Evolutionary conservation across 2,888 invertebrate genomes (phyloP), one percentile per base, ranked within the genome.

Genomic region (Aleiodes leptofemur): DNA sequence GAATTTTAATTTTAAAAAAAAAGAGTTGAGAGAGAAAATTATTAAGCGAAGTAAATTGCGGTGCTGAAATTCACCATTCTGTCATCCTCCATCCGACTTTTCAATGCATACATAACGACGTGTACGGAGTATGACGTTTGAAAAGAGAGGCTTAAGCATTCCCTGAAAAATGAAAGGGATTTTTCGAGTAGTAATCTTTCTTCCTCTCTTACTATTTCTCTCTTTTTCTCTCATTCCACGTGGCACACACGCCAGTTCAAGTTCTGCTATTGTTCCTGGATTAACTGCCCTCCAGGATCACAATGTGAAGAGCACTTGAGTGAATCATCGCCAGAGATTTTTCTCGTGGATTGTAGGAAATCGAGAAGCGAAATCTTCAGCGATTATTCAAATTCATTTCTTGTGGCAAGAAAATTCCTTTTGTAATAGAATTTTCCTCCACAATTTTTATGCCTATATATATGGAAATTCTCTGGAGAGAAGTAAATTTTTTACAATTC

Each of bases 201-300:
- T 43, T 2, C 2, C 23, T 23, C 23, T 23, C 23, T 23, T 2
- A 23, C 23, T 23, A 23, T 23, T 23, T 23, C 23, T 23, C 23
- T 23, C 23, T 23, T 23, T 9, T 43, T 34, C 34, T 34, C 34
- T 6, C 9, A 16, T 23, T 48, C 43, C 14, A 64, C 64, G 48
- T 64, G 23, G 43, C 64, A 64, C 64, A 61, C 61, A 64, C 64
- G 64, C 13, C 14, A 16, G 16, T 14, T 64, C 4, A 16, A 64
- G 43, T 43, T 4, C 23, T 43, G 16, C 82, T n/a, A 86, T 84
- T 86, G 85, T 86, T 81, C 84, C 69, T 76, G 84, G 85, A 85
- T 86, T 86, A 86, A 84, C 83, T 14, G 56, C 4, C 43, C 43
- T n/a, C 34, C 23, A 14, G 43, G 43, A 43, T 43, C 43, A 51